phyloP scores from a whole-genome alignment of 2,113 vertebrate genomes.

The Cyrtonyx montezumae region DNA sequence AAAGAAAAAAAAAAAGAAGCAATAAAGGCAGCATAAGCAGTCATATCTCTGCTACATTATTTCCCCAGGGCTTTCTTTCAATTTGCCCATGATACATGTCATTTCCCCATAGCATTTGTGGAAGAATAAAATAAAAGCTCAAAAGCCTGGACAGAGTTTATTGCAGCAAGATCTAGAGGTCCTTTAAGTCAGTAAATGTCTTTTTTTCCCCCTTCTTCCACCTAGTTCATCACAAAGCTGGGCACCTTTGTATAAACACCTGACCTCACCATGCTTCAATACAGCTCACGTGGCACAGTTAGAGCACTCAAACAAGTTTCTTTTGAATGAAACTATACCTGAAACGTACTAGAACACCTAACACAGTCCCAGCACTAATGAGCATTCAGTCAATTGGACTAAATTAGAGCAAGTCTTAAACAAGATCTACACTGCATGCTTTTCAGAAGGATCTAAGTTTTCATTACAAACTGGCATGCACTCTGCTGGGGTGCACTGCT shows the following conservation, averaged over 20 bases:
- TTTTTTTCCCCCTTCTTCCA: background rate
- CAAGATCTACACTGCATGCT: background rate
- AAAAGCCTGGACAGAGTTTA: background rate
- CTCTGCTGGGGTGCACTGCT: background rate
- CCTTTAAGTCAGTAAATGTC: background rate
- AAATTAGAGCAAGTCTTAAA: background rate
- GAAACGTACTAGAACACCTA: background rate
- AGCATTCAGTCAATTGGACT: background rate
- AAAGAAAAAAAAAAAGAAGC: background rate
- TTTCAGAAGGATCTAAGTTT: background rate
- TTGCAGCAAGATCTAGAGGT: background rate
- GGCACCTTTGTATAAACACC: background rate
- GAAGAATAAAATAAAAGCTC: background rate
- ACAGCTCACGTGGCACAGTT: background rate
- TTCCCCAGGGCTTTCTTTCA: background rate
- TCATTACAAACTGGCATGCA: rapidly evolving
- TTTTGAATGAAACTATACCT: background rate
- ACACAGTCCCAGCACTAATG: background rate
- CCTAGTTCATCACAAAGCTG: background rate
- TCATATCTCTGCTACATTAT: background rate
- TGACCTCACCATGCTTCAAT: background rate
- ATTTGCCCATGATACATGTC: background rate
- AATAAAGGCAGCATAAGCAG: background rate
- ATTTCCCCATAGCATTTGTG: background rate
- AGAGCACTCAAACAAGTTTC: background rate